phyloP scores from a whole-genome alignment of 2,113 vertebrate species.

The Phylloscopus trochilus region DNA sequence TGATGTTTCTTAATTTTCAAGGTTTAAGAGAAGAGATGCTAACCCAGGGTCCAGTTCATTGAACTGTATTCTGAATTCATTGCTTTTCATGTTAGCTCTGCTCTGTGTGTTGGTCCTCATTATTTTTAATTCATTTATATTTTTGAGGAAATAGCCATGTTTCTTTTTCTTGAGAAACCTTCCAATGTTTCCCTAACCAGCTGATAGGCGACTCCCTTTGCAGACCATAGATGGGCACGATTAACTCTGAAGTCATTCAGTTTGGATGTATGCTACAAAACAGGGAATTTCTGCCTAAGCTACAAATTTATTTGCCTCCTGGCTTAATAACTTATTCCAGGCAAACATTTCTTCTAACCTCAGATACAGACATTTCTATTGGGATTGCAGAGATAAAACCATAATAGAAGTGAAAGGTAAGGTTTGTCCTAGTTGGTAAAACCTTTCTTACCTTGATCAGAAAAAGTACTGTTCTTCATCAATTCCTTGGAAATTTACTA shows the following conservation, averaged over 20 bases:
- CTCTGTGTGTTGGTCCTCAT: neutral
- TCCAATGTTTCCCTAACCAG: neutral
- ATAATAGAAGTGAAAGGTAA: neutral
- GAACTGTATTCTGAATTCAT: neutral
- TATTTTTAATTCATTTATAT: neutral
- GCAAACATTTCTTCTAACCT: neutral
- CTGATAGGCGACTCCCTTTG: neutral
- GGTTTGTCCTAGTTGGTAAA: neutral
- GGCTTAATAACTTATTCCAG: neutral
- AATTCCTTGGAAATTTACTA: neutral
- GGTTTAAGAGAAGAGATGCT: neutral
- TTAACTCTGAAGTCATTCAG: neutral
- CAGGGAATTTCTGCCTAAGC: neutral
- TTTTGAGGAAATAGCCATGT: neutral
- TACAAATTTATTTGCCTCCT: neutral
- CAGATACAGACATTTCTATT: neutral
- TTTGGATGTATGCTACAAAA: neutral
- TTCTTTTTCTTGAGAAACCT: neutral
- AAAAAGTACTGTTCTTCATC: neutral
- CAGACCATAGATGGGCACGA: neutral
- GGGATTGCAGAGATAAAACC: neutral
- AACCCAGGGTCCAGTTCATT: neutral
- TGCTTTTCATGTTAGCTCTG: neutral
- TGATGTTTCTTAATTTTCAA: slow-evolving; percentile 40
- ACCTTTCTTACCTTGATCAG: neutral